A percentile compares a stretch with the other conserved stretches of the same genome.
Conservation (phyloP, 1,140 invertebrate genomes). For the Danaus plexippus region DNA sequence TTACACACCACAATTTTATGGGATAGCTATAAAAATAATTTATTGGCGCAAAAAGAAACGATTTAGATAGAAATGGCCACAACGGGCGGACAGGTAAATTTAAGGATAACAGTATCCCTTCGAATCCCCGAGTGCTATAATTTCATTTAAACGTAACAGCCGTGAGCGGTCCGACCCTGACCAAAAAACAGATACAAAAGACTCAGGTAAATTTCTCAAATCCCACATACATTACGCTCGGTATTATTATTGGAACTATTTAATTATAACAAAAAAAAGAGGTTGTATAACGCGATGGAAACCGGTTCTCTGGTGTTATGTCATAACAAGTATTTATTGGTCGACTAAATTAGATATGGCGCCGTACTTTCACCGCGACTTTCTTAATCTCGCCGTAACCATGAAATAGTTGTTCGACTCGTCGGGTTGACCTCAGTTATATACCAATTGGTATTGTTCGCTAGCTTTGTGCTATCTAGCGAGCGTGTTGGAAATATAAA, state of each 20-base stretch:
- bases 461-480: slow-evolving; percentile 30
- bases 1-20: no score
- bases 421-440: slow-evolving; percentile 47
- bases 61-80: slow-evolving; percentile 10
- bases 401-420: slow-evolving; percentile 45
- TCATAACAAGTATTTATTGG: slow-evolving; percentile 58
- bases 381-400: slow-evolving; percentile 43
- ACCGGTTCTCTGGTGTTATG: slow-evolving; percentile 54
- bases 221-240: slow-evolving; percentile 34
- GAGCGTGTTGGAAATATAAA: slow-evolving; percentile 30
- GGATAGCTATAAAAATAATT: slow-evolving; percentile 1
- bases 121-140: slow-evolving; percentile 31
- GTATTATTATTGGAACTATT: slow-evolving; percentile 39
- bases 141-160: slow-evolving; percentile 41
- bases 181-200: slow-evolving; percentile 38
- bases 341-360: slow-evolving; percentile 49
- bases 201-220: slow-evolving; percentile 40
- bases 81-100: slow-evolving; percentile 30
- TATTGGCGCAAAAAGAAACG: slow-evolving; percentile 9
- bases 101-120: slow-evolving; percentile 37
- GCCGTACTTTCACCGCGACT: slow-evolving; percentile 60
- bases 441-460: slow-evolving; percentile 36
- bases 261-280: slow-evolving; percentile 38
- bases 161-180: slow-evolving; percentile 19
- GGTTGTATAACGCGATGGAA: slow-evolving; percentile 35